Evolutionary conservation across 2,113 vertebrate species (phyloP), one percentile per base, ranked within the genome.

Genomic region (Ameiurus melas): DNA sequence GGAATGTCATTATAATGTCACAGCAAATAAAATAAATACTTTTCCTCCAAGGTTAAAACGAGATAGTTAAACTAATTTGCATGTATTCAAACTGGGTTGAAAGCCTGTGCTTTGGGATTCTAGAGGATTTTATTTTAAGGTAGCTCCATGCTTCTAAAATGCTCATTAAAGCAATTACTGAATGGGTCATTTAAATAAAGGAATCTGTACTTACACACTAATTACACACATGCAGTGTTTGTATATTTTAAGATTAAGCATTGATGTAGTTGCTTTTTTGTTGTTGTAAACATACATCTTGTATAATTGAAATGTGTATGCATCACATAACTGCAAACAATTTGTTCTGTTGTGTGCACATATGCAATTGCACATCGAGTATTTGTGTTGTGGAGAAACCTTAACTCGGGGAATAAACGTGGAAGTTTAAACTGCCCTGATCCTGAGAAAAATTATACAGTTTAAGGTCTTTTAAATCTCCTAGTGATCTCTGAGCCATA

Each of bases 241-340:
- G 39, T 47, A 79, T 39, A 53, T 57, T 14, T 77, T 58, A 85
- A 33, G 39, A 22, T 77, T 47, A n/a, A 77, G 70, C 16, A 36
- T 53, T 43, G 70, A 66, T 87, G 64, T 43, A 82, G 62, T 60
- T 27, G 33, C 85, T 27, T 51, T 83, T 53, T 58, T 83, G 60
- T 47, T 47, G 60, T 47, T 47, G 79, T 87, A 83, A 82, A 83
- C 79, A 58, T n/a, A n/a, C n/a, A n/a, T n/a, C n/a, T n/a, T n/a
- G 78, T 60, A 36, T 82, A 82, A 86, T 87, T 87, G 47, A 70
- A 53, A 20, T 43, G 22, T 53, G 22, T 55, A 27, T 47, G 20
- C 51, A 57, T 20, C 71, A 33, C 80, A 43, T 71, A 60, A 87
- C 47, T 83, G 86, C 20, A 83, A 87, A 47, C 80, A 62, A 51